Base-by-base conservation (phyloP, 2,888 invertebrate species). In the Pseudococcus jackbeardsleyi region DNA sequence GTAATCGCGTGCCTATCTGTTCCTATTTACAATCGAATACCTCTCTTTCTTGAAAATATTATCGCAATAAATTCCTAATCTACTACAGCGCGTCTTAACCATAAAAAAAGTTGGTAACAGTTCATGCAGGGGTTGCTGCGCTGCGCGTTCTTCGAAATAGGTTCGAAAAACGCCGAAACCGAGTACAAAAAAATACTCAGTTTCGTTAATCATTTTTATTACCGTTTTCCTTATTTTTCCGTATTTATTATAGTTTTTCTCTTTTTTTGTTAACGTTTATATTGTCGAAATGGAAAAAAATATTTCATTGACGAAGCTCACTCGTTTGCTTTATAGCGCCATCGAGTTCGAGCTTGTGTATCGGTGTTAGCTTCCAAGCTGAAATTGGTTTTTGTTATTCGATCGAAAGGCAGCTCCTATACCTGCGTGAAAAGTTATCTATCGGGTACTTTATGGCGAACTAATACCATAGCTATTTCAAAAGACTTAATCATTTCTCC, bases 151-250 rank as follows among this genome's bases (percentile, higher is more conserved):
- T 26, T 22, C 11, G 26, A 33, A 33, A 33, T 33, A 33, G 26
- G 26, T 17, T 72, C 72, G 26, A 33, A 33, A 33, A 33, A 33
- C 26, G 26, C 26, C 26, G 26, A 72, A 72, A 22, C 26, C 26
- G 68, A 72, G 68, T 33, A 33, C 39, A 79, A 79, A 79, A 79
- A 79, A 79, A 42, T 79, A 79, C 68, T 72, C 72, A 72, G 33
- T 72, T 79, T 79, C 79, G 79, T 79, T 79, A 79, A 79, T 79
- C 79, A 79, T 79, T 79, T 79, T 79, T 79, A 79, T 79, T 79
- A 79, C 79, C n/a, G n/a, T 79, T 79, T 79, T 79, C 79, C 79
- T 79, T 79, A 79, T 79, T 79, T 79, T 79, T 79, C 68, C 79
- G 79, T 79, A 79, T 79, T 79, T 79, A 79, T 79, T 79, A 77